Evolutionary conservation across 2,113 vertebrate genomes (phyloP).

Genomic region (human (Homo sapiens)): GRCh38 chr9:69799001-69799500

Average conservation of each 20-base stretch:
- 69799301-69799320: too few species aligned
- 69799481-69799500: neutral
- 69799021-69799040: neutral
- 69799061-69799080: neutral
- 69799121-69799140: constrained; percentile 26
- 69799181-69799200: neutral
- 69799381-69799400: too few species aligned
- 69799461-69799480: neutral
- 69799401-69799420: too few species aligned
- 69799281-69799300: too few species aligned
- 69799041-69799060: neutral
- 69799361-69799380: too few species aligned
- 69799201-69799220: neutral
- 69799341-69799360: too few species aligned
- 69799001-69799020: neutral
- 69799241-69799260: neutral
- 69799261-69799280: neutral
- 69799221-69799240: constrained; percentile 3
- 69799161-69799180: neutral
- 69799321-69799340: neutral
- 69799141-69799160: neutral
- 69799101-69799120: neutral
- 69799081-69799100: constrained; percentile 5
- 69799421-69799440: neutral
- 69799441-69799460: neutral